Evolutionary conservation across 2,888 invertebrate genomes (phyloP), one percentile per base, ranked within the genome.

Genomic region (Rutpela maculata): DNA sequence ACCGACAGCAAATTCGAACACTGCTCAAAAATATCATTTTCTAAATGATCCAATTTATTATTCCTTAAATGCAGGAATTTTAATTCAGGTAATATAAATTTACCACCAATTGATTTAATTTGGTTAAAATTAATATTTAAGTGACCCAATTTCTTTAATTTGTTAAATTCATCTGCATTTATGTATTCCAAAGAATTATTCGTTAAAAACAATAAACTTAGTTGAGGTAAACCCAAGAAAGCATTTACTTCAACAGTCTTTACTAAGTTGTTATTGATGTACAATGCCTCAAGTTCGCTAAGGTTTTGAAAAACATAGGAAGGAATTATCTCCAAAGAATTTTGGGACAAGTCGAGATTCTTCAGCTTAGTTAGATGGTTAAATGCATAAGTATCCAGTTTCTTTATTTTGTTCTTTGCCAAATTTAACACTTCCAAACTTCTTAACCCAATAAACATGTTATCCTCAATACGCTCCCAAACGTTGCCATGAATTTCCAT

Each of bases 401-500:
- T 55, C 55, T 69, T 15, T 7, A 75, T 75, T 19, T 63, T 50
- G n/a, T 75, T 75, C 15, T 63, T 57, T 35, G 56, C 67, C 15
- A 75, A 17, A 55, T 75, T 68, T 43, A 75, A 19, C 12, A 69
- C 69, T 18, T 59, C 55, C 18, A 75, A 63, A 9, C 19, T 75
- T 31, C 69, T 63, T 56, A 75, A 35, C 1, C 75, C 75, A 18
- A 56, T 18, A 69, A 75, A 75, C 6, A 56, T 63, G n/a, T 75
- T 63, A 22, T 75, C 69, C 18, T 68, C 62, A 12, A 75, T 69
- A 43, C 12, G 12, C 18, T 63, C 18, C 75, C 75, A 75, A 15
- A 67, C n/a, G 15, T 75, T 75, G 15, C 55, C 68, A 55, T 75
- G 68, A 6, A 75, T 35, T 63, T 69, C 63, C 75, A 75, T 60